Conservation (phyloP, 2,888 invertebrate species). For the Tridacna crocea region DNA sequence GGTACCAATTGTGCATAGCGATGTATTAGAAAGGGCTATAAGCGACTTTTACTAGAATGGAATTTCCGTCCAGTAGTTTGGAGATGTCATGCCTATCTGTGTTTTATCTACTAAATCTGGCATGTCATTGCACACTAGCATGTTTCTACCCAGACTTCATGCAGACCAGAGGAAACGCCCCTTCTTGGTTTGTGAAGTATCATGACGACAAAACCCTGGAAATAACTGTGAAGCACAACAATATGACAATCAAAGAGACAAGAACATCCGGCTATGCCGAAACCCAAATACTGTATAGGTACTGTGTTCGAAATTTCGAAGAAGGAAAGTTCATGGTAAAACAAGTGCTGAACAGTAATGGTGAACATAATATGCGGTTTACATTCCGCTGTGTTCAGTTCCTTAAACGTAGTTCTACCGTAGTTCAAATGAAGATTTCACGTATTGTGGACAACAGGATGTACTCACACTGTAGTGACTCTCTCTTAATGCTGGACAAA, state of each 20-base stretch:
- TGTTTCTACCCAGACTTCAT: constrained; percentile 57
- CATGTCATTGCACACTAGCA: constrained; percentile 21
- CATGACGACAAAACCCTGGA: constrained; percentile 43
- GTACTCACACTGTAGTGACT: constrained; percentile 46
- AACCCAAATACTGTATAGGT: constrained; percentile 31
- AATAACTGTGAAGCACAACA: constrained; percentile 41
- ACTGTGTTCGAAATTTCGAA: constrained; percentile 44
- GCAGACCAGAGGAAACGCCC: constrained; percentile 47
- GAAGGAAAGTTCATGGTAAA: constrained; percentile 47
- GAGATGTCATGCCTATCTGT: constrained; percentile 3
- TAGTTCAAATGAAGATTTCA: constrained; percentile 57
- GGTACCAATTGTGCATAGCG: too few relatives aligned
- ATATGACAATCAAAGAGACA: constrained; percentile 47
- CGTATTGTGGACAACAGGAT: constrained; percentile 23
- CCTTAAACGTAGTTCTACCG: constrained; percentile 47
- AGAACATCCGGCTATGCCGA: constrained; percentile 30
- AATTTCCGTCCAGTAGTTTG: constrained; percentile 2
- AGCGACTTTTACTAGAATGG: not conserved
- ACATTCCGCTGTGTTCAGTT: constrained; percentile 55
- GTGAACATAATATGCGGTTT: constrained; percentile 6
- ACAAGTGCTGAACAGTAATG: constrained; percentile 24
- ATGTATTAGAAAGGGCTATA: too few relatives aligned
- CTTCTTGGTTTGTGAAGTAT: constrained; percentile 57
- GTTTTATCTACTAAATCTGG: constrained; percentile 1
- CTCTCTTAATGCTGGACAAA: constrained; percentile 46